Evolutionary conservation across 2,113 vertebrate genomes (phyloP).

Genomic region (Tachysurus vachellii): DNA sequence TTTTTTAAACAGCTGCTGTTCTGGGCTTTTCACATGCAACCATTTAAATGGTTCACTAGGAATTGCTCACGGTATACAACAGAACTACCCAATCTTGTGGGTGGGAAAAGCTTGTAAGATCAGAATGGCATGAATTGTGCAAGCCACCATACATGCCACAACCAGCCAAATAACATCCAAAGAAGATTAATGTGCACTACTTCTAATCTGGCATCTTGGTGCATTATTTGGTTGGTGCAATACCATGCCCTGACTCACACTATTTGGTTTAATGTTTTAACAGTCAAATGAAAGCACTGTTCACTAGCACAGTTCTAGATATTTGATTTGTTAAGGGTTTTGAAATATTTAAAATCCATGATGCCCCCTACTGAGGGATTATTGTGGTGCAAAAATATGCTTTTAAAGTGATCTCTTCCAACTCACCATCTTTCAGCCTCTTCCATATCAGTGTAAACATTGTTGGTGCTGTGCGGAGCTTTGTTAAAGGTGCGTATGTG

Average conservation of each 20-base stretch:
- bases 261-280: background rate
- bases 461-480: constrained; percentile 80
- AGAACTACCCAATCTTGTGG: background rate
- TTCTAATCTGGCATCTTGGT: background rate
- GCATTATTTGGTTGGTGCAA: background rate
- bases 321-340: background rate
- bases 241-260: background rate
- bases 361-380: background rate
- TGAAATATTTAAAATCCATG: background rate
- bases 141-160: background rate
- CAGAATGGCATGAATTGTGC: background rate
- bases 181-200: background rate
- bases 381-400: background rate
- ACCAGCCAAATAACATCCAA: constrained; percentile 6
- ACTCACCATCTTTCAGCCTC: constrained; percentile 78
- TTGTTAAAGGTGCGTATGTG: constrained; percentile 80
- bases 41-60: background rate
- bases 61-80: background rate
- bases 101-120: background rate
- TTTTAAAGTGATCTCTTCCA: background rate
- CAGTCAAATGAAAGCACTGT: background rate
- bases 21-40: background rate
- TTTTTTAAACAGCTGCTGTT: background rate
- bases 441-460: constrained; percentile 75
- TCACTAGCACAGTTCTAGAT: background rate